These are phyloP conservation scores for Indicator indicator DNA, from an alignment of 2,113 vertebrate species.

Conservation along the genomic window DNA sequence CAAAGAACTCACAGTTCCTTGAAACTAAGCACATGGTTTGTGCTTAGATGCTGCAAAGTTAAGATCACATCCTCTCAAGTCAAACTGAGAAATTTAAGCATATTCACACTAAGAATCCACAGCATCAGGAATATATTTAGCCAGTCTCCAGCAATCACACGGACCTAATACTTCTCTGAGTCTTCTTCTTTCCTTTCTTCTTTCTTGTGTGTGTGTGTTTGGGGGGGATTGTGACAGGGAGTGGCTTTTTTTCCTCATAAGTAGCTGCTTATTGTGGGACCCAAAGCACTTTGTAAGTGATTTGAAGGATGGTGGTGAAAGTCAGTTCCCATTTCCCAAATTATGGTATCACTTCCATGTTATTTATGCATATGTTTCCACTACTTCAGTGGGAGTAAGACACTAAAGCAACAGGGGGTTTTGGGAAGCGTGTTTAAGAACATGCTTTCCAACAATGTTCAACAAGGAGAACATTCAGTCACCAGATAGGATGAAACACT, in stretches of 20 bases:
- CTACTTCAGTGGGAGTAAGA: background rate
- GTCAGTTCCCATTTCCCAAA: background rate
- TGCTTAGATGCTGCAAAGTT: background rate
- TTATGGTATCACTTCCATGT: background rate
- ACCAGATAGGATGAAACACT: background rate
- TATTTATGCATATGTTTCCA: background rate
- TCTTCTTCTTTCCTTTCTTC: background rate
- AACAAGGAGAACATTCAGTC: background rate
- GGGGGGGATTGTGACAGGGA: background rate
- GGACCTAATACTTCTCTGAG: background rate
- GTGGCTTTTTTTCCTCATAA: background rate
- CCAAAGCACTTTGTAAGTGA: background rate
- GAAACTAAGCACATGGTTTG: background rate
- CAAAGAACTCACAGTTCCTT: background rate
- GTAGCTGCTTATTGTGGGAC: background rate
- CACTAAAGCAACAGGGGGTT: background rate
- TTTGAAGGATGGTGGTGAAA: background rate
- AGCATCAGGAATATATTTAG: background rate
- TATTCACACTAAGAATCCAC: background rate
- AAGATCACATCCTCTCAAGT: background rate
- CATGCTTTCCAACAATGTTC: background rate
- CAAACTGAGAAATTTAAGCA: background rate
- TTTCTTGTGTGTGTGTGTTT: background rate
- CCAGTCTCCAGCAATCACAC: background rate
- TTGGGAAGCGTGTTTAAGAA: background rate